Conservation (phyloP, 1,140 invertebrate genomes). For the Hesperophylax magnus region DNA sequence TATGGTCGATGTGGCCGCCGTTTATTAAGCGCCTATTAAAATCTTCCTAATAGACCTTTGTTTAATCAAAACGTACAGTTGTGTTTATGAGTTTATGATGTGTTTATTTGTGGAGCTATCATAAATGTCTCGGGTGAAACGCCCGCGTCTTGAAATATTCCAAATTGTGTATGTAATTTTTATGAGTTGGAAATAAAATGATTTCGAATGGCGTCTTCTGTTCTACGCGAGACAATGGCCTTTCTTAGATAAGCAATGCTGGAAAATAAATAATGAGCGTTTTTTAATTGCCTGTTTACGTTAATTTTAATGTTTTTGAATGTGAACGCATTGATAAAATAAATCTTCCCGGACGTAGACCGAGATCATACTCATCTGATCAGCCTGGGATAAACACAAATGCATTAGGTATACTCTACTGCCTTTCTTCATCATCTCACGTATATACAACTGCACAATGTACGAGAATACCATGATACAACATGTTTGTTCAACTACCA, state of each 20-base stretch:
- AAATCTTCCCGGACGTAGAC: too few relatives aligned
- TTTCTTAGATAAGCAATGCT: conserved; percentile 28
- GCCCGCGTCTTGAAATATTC: conserved; percentile 32
- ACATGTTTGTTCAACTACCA: too few relatives aligned
- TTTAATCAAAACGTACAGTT: conserved; percentile 40
- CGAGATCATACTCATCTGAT: too few relatives aligned
- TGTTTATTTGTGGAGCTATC: conserved; percentile 47
- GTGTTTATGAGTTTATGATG: conserved; percentile 49
- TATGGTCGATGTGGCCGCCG: conserved; percentile 40
- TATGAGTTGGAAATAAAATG: conserved; percentile 35
- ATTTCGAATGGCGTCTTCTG: conserved; percentile 33
- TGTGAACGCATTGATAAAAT: too few relatives aligned
- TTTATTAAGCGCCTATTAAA: conserved; percentile 50
- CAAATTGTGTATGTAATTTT: conserved; percentile 34
- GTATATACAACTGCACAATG: too few relatives aligned
- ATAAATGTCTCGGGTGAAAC: conserved; percentile 39
- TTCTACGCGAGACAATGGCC: conserved; percentile 31
- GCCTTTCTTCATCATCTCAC: too few relatives aligned
- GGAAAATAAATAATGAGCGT: conserved; percentile 21
- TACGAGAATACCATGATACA: too few relatives aligned
- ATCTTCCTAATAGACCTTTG: conserved; percentile 47
- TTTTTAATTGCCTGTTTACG: conserved; percentile 27
- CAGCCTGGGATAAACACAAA: too few relatives aligned
- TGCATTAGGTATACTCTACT: too few relatives aligned
- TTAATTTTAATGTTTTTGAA: not conserved